Evolutionary conservation across 2,113 vertebrate species (phyloP), one percentile per base, ranked within the genome.

Genomic region (Scalopus aquaticus): DNA sequence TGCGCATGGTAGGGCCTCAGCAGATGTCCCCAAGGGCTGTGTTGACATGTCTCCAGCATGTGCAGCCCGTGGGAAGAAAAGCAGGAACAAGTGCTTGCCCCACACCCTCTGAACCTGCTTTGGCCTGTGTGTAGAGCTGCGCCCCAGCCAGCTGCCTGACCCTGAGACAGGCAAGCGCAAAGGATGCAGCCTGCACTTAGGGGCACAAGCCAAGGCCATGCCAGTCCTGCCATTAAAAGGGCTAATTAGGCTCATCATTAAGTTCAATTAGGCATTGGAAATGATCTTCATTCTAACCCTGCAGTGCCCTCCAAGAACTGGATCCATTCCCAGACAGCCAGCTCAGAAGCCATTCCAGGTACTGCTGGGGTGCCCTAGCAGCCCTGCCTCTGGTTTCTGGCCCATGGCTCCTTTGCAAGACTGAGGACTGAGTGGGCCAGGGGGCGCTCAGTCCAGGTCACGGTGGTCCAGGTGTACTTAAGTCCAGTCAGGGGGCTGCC

Each of bases 201-300:
- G 85, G 88, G 60, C 89, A 72, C 3, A 2, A 91, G 92, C 95
- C 94, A 94, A 96, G 92, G 94, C 93, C 56, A 42, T 2, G 32
- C 87, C 69, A 65, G 89, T 83, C 65, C 92, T 74, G 85, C 95
- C 80, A 69, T 94, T 90, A 76, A 72, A 87, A 85, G 90, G 73
- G 90, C 94, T 93, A 95, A 96, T 92, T 93, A 96, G 96, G 86
- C 95, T 93, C 30, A 65, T 94, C 92, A 76, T 97, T 96, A 96
- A 93, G 90, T 95, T 95, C 95, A 96, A 60, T 97, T 96, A 96
- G 77, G 90, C 95, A 85, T 85, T 91, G 62, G 96, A 93, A 93
- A 39, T 2, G 49, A 92, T 80, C 64, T 96, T 95, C 49, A 93
- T 91, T 94, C 80, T 92, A 88, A 95, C 92, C 94, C 91, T 88